Base-by-base conservation (phyloP, 1,140 invertebrate species). In the Uloborus diversus region DNA sequence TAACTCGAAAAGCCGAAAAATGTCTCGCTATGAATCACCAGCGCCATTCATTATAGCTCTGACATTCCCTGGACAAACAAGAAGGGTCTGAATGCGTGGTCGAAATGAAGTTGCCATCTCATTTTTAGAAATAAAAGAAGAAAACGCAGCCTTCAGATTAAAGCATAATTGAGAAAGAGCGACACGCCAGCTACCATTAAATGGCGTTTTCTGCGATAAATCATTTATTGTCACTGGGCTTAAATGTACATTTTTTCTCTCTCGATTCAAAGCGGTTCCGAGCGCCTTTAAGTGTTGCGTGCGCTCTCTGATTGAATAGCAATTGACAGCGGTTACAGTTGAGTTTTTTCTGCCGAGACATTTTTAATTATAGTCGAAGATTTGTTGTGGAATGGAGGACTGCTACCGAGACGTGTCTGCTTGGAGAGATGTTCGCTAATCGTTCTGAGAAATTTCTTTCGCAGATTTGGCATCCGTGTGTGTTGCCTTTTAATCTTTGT, bases 11-110 rank as follows among this genome's bases (percentile, higher is more conserved):
- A 17, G 9, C 2, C n/a, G 51, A 56, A 11, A 56, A 56, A 68
- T 51, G 35, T 25, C 13, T 23, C 13, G 2, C 1, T 28, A 65
- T 65, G 62, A 65, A 65, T 37, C 62, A 37, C 42, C 23, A 17
- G 4, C 27, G 13, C 32, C 32, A 49, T 68, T 25, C 42, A 68
- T 51, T 68, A 68, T 30, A 14, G n/a, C 33, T 28, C 28, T 68
- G 65, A 68, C 65, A 68, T 30, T 25, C 11, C 11, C 65, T 51
- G 51, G 65, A 68, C 65, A 68, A 68, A 68, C 65, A 68, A 68
- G 65, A 68, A 7, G n/a, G 9, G 33, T n/a, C n/a, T 68, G 28
- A 30, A 35, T 17, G 4, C 32, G 13, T 28, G 7, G 7, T 37
- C 33, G 14, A 68, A 68, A 68, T 68, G 49, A 51, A 68, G 65